Evolutionary conservation across 2,888 invertebrate genomes (phyloP).

Genomic region (Drosophila hamatofila): DNA sequence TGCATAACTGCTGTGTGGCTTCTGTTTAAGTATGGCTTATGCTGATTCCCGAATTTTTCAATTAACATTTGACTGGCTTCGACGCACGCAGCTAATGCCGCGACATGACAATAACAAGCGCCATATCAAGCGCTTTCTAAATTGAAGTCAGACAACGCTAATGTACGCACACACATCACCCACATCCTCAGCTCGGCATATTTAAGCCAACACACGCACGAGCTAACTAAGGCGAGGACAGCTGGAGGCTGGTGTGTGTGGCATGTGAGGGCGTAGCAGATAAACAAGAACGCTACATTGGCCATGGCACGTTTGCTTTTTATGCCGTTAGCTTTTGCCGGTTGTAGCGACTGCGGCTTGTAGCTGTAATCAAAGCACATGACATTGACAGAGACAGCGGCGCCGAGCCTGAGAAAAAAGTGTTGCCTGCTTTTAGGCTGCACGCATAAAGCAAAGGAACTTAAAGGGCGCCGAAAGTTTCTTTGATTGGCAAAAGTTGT

Average conservation of each 20-base stretch:
- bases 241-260: not conserved
- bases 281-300: constrained; percentile 54
- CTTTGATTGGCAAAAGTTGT: constrained; percentile 51
- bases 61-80: constrained; percentile 72
- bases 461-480: constrained; percentile 54
- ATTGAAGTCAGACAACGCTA: constrained; percentile 53
- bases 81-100: constrained; percentile 63
- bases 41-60: constrained; percentile 65
- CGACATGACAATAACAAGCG: constrained; percentile 77
- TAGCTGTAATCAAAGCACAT: constrained; percentile 71
- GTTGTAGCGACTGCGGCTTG: constrained; percentile 32
- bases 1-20: not conserved
- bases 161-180: constrained; percentile 29
- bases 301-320: constrained; percentile 44
- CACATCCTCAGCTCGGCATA: constrained; percentile 45
- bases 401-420: constrained; percentile 38
- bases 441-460: constrained; percentile 27
- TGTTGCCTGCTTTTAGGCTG: constrained; percentile 55
- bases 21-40: constrained; percentile 9
- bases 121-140: constrained; percentile 54
- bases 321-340: constrained; percentile 41
- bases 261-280: constrained; percentile 30
- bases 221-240: constrained; percentile 23
- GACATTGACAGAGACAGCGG: constrained; percentile 51
- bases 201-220: constrained; percentile 68